Evolutionary conservation across 2,797 vertebrate genomes (phyloP), one percentile per base, ranked within the genome.

Genomic region (Megalops cyprinoides): DNA sequence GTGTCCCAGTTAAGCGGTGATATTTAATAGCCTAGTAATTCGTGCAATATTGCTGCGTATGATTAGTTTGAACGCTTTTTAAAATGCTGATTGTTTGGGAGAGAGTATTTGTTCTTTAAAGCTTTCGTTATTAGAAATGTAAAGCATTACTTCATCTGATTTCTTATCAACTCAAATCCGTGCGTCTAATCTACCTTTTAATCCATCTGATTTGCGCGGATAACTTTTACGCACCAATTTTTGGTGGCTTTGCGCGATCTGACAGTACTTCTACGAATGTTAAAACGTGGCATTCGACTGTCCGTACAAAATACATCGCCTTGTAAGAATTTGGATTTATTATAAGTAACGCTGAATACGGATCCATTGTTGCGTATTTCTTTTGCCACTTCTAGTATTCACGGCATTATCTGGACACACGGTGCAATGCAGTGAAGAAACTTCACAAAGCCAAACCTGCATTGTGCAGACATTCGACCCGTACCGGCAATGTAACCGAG

Each of bases 161-260:
- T 28, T 39, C 31, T 73, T 25, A 34, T 10, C 51, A 76, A 76
- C 28, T 28, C n/a, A 23, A 55, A 76, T 55, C 51, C 31, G 74
- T 56, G 1, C 25, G 34, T 76, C 34, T 37, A 37, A 55, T 37
- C 5, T 20, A 76, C 4, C 18, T n/a, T 18, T 34, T 55, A 55
- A 76, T 76, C 49, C 28, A 55, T 14, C 42, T 55, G 48, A 28
- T 53, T 51, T 34, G 28, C 23, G 49, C 37, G 31, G 74, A 76
- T 76, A 76, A 49, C 5, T 74, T 75, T 75, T 75, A 75, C 25
- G 44, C 37, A 44, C 67, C 39, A 44, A 4, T 44, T 71, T 71
- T 42, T 39, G 18, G 39, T 23, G 6, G 6, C 42, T 71, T 44
- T 44, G 42, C 39, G 67, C 37, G 39, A 44, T 7, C 37, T 20